Percentiles rank a stretch among this genome's conserved stretches.
Conservation (phyloP, 2,888 invertebrate genomes). For the Ophion slaviceki region DNA sequence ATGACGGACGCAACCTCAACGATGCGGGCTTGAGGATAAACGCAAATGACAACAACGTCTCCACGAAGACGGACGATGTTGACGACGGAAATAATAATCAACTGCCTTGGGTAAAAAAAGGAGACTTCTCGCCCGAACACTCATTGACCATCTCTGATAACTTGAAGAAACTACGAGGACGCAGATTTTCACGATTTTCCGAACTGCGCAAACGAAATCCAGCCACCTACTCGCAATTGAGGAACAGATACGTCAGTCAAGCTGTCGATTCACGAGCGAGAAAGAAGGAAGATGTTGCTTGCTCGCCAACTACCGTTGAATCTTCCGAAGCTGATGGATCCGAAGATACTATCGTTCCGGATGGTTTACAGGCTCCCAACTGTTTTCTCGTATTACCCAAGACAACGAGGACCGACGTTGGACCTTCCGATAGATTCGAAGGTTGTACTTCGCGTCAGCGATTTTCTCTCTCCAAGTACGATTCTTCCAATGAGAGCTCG, state of each 20-base stretch:
- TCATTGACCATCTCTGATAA: conserved; percentile 9
- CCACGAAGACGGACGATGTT: not conserved
- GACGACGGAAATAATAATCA: conserved; percentile 39
- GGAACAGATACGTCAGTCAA: conserved; percentile 30
- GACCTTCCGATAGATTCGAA: conserved; percentile 45
- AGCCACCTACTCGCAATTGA: conserved; percentile 57
- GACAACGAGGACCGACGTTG: conserved; percentile 19
- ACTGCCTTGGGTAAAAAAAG: not conserved
- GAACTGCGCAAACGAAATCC: conserved; percentile 55
- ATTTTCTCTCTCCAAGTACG: conserved; percentile 65
- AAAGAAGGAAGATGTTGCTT: conserved; percentile 1
- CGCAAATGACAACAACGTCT: not conserved
- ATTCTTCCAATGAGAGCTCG: conserved; percentile 68
- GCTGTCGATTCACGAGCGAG: conserved; percentile 1
- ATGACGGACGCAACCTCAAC: not conserved
- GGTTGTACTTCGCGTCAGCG: conserved; percentile 48
- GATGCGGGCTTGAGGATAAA: not conserved
- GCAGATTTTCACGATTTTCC: conserved; percentile 63
- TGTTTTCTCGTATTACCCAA: conserved; percentile 58
- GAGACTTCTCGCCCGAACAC: not conserved
- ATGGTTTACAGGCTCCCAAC: conserved; percentile 50
- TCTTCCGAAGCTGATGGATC: conserved; percentile 29
- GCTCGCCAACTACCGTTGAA: conserved; percentile 22
- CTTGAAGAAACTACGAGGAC: conserved; percentile 27
- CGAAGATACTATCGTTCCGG: conserved; percentile 26